Base-by-base conservation (phyloP, 2,888 invertebrate species). In the Malthinus seriepunctatus region DNA sequence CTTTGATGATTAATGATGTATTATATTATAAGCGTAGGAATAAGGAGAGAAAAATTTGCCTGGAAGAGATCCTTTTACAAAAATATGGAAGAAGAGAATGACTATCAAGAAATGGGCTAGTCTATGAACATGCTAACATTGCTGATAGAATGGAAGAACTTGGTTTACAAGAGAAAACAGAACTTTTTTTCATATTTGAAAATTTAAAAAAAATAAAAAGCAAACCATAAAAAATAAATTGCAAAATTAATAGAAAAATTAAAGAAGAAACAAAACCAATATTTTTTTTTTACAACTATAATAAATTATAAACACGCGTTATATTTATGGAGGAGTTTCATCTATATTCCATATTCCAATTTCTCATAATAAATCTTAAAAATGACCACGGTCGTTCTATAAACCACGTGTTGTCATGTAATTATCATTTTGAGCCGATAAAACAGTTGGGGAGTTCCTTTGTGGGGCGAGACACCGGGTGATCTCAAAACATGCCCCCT, bases 381-480 rank as follows among this genome's bases (percentile, higher is more conserved):
- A 44, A 59, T 55, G 44, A 57, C 59, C 60, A 63, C 61, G 63
- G 67, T 65, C 63, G 68, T 67, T 66, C 73, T 66, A 75, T 76
- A 76, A 76, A 76, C 74, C 74, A 76, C 72, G 73, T 74, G 76
- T 76, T 75, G 76, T 77, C 77, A 71, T 75, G 77, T 76, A 77
- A 77, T 77, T 77, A 76, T 73, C 76, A 74, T 76, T 73, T 69
- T 66, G 71, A 67, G 71, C 72, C 75, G 76, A 76, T 76, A 76
- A 76, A 76, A 73, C 69, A 66, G 71, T 68, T 67, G 73, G 76
- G 71, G 73, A 74, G 74, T 70, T 69, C 70, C 74, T 76, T 77
- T 76, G 75, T 68, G 71, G 70, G 62, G 54, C 47, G 49, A 53
- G 55, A 64, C 64, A 72, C 76, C 76, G 77, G 77, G 76, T 76